A percentile compares a stretch with the other conserved stretches of the same genome.
phyloP scores from a whole-genome alignment of 2,888 invertebrate genomes.

The Crioceris asparagi region DNA sequence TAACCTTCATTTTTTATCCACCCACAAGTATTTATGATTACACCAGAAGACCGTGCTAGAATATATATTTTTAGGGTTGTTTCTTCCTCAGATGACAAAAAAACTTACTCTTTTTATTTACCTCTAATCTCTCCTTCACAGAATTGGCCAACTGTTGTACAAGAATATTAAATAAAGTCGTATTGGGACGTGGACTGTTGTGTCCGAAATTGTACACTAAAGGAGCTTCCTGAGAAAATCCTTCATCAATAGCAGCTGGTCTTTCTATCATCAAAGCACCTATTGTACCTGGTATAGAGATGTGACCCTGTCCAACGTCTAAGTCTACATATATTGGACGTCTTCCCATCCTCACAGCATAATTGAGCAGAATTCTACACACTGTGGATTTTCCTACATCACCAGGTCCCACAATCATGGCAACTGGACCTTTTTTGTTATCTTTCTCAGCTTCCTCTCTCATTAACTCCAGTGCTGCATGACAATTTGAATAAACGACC shows the following conservation, averaged over 20 bases:
- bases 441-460: slow-evolving; percentile 69
- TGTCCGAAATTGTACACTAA: slow-evolving; percentile 92
- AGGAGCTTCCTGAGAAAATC: slow-evolving; percentile 88
- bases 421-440: slow-evolving; percentile 65
- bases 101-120: slow-evolving; percentile 69
- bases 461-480: slow-evolving; percentile 87
- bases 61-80: too few species aligned
- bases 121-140: slow-evolving; percentile 71
- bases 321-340: slow-evolving; percentile 89
- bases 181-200: slow-evolving; percentile 62
- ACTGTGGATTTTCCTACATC: slow-evolving; percentile 97
- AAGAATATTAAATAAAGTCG: slow-evolving; percentile 72
- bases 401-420: slow-evolving; percentile 85
- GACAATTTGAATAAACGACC: slow-evolving; percentile 91
- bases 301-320: slow-evolving; percentile 90
- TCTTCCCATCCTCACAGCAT: slow-evolving; percentile 82
- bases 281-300: slow-evolving; percentile 86
- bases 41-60: slow-evolving; percentile 73
- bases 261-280: slow-evolving; percentile 85
- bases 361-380: slow-evolving; percentile 74
- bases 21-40: slow-evolving; percentile 94
- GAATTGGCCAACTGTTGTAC: slow-evolving; percentile 78
- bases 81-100: too few species aligned
- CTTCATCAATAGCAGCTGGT: slow-evolving; percentile 89
- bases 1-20: slow-evolving; percentile 94